Conservation (phyloP, 1,140 invertebrate species). For the Drosophila ercepeae region DNA sequence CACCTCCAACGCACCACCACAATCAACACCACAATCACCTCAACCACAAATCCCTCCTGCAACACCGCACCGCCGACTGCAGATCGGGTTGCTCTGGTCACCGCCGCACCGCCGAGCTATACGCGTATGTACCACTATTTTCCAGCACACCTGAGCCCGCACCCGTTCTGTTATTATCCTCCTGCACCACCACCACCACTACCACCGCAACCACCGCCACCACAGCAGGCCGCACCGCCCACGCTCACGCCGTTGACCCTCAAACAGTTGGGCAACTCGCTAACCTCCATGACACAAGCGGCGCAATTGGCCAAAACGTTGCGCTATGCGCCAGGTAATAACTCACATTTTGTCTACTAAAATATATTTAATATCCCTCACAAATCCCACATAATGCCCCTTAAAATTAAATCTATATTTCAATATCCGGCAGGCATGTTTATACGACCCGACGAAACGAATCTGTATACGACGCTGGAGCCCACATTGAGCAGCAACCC, state of each 20-base stretch:
- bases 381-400: background rate
- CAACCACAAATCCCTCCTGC: conserved; percentile 42
- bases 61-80: conserved; percentile 83
- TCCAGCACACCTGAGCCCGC: conserved; percentile 84
- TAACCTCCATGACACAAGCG: conserved; percentile 82
- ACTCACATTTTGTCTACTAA: background rate
- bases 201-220: conserved; percentile 65
- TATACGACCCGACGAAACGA: conserved; percentile 90
- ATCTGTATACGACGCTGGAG: conserved; percentile 92
- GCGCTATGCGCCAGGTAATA: conserved; percentile 83
- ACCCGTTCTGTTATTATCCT: conserved; percentile 84
- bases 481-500: conserved; percentile 93
- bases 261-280: conserved; percentile 80
- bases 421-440: conserved; percentile 86
- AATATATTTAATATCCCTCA: background rate
- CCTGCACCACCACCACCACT: conserved; percentile 83
- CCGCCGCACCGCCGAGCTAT: conserved; percentile 85
- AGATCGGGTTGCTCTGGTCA: conserved; percentile 84
- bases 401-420: background rate
- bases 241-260: conserved; percentile 79
- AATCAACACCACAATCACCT: conserved; percentile 8
- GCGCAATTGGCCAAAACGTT: conserved; percentile 82
- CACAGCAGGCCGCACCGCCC: conserved; percentile 57
- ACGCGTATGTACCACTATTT: conserved; percentile 85
- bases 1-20: conserved; percentile 26